Evolutionary conservation across 1,140 invertebrate species (phyloP), one percentile per base, ranked within the genome.

Genomic region (Dendrolimus kikuchii): DNA sequence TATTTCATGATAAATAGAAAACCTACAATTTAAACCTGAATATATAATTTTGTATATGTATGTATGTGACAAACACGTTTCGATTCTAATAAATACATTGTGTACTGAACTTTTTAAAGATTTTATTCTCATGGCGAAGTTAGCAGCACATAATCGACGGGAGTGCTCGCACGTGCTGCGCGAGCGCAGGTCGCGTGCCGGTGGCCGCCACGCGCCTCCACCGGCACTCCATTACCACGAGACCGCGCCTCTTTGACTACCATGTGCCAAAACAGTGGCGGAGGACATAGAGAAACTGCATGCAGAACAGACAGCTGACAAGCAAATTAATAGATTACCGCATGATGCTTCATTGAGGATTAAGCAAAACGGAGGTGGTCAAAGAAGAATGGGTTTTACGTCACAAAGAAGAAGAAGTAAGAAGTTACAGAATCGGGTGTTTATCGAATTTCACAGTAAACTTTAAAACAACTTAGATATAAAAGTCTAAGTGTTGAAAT

Each of bases 171-270:
- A 55, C 41, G 44, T 23, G 41, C 8, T 39, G 51, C 60, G 54
- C 65, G 54, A 59, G 51, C 66, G 60, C 72, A 64, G 60, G 68
- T 36, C 62, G 60, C 54, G 60, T 61, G 59, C 63, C 63, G 38
- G 53, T 49, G 53, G 62, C n/a, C 55, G 43, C 51, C 66, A 62
- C 64, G 71, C 64, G 70, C n/a, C 66, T 54, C 60, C 55, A 51
- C 66, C 60, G 61, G 51, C 80, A 79, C 78, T 77, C 80, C 71
- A 78, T 82, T 80, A 82, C 81, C 74, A 58, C 75, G 71, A 71
- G 57, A 68, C 67, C 71, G 68, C 73, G 68, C 64, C 57, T 62
- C 64, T 23, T 62, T 42, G 6, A 23, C 36, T 23, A 46, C 40
- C 42, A 71, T 68, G 64, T 68, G 66, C 63, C 60, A 64, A 62